Conservation (phyloP, 2,888 invertebrate genomes). For the Eupithecia centaureata region DNA sequence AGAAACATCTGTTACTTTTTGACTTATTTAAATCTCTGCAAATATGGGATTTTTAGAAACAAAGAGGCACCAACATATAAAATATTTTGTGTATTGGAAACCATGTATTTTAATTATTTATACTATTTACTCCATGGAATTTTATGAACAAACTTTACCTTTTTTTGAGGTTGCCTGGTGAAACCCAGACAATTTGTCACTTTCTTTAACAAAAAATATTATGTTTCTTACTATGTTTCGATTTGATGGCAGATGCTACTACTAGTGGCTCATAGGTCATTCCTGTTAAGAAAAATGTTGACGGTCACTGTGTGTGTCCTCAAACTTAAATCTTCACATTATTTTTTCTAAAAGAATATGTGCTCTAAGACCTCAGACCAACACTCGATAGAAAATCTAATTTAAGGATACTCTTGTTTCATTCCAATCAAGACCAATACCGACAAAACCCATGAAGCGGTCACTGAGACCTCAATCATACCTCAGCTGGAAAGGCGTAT, state of each 20-base stretch:
- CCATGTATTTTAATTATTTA: not conserved
- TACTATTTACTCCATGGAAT: not conserved
- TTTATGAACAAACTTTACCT: not conserved
- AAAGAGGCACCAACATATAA: not conserved
- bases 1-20: slow-evolving; percentile 81
- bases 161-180: not conserved
- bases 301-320: too few species aligned
- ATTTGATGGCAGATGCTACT: not conserved
- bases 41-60: slow-evolving; percentile 8
- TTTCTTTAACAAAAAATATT: too few species aligned
- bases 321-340: too few species aligned
- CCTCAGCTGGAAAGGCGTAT: slow-evolving; percentile 98
- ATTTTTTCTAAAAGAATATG: too few species aligned
- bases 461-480: slow-evolving; percentile 66
- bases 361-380: too few species aligned
- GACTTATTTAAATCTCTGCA: slow-evolving; percentile 41
- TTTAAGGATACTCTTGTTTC: too few species aligned
- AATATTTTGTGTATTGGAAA: not conserved
- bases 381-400: too few species aligned
- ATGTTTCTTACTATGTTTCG: not conserved
- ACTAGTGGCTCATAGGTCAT: not conserved
- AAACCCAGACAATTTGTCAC: not conserved
- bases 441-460: not conserved
- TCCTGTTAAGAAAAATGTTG: too few species aligned
- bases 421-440: too few species aligned